Percentiles rank a stretch among this genome's conserved stretches.
These are phyloP conservation scores for Megaceryle maxima DNA, from an alignment of 2,113 vertebrate species.

Conservation along the genomic window DNA sequence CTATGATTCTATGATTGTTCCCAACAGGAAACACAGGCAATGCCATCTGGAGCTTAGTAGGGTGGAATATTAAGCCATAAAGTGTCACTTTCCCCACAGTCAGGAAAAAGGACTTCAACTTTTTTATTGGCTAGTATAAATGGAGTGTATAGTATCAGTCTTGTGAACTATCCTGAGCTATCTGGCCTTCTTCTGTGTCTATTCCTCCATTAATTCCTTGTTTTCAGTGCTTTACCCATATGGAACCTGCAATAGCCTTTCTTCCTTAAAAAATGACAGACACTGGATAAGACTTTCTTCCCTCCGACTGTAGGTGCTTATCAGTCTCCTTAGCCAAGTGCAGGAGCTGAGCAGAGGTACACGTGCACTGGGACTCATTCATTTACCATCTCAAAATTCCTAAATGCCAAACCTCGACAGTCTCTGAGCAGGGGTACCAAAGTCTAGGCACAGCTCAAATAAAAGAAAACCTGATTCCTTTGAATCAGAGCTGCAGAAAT, in stretches of 20 bases:
- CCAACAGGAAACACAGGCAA: neutral
- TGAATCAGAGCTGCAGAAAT: neutral
- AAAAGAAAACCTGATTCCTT: neutral
- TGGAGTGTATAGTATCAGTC: neutral
- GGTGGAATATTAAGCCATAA: neutral
- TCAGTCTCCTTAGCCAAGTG: neutral
- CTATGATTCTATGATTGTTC: neutral
- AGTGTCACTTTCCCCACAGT: neutral
- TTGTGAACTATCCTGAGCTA: neutral
- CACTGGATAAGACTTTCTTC: neutral
- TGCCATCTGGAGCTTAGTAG: neutral
- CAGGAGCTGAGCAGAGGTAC: neutral
- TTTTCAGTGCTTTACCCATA: neutral
- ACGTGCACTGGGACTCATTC: accelerated
- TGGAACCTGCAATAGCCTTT: neutral
- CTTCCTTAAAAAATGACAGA: neutral
- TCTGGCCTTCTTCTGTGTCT: neutral
- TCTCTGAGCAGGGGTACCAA: neutral
- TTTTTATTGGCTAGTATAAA: neutral
- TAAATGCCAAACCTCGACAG: neutral
- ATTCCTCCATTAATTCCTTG: neutral
- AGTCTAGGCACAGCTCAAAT: neutral
- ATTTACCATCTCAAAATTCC: neutral
- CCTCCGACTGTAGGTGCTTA: accelerated
- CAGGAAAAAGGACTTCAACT: neutral